Conservation (phyloP, 2,797 vertebrate genomes). For the Gila robusta region DNA sequence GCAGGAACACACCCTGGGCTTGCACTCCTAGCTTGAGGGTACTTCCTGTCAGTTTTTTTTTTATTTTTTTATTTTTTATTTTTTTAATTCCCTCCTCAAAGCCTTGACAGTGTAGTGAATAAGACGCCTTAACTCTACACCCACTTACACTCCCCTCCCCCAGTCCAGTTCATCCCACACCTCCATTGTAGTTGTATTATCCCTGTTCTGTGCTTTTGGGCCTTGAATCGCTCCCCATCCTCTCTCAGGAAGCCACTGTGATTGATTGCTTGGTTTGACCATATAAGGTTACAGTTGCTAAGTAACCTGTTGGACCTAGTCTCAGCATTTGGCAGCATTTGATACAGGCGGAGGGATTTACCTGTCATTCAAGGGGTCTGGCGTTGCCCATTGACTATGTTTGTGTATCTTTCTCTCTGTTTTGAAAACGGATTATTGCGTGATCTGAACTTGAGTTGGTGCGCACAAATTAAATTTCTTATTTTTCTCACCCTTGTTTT, state of each 20-base stretch:
- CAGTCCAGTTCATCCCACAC: conserved; percentile 32
- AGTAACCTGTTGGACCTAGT: conserved; percentile 66
- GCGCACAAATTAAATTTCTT: not conserved
- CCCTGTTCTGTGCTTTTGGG: conserved; percentile 60
- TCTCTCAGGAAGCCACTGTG: conserved; percentile 71
- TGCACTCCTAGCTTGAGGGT: conserved; percentile 1
- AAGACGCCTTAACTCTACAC: conserved; percentile 1
- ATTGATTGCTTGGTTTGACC: conserved; percentile 74
- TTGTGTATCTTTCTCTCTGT: not conserved
- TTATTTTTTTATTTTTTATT: conserved; percentile 12
- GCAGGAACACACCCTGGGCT: not conserved
- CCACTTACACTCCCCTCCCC: conserved; percentile 6
- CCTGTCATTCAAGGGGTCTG: conserved; percentile 39
- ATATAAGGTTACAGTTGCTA: conserved; percentile 73
- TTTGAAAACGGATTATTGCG: not conserved
- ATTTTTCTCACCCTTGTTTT: not conserved
- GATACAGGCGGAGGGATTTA: conserved; percentile 56
- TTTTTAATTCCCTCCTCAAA: conserved; percentile 1
- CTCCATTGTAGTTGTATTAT: conserved; percentile 37
- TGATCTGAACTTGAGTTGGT: not conserved
- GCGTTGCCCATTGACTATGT: not conserved
- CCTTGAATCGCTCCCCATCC: conserved; percentile 60
- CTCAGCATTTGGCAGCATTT: conserved; percentile 63
- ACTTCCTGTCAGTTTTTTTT: conserved; percentile 11
- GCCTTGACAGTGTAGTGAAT: not conserved